Evolutionary conservation across 2,113 vertebrate species (phyloP).

Genomic region (Forbesichthys papilliferus): DNA sequence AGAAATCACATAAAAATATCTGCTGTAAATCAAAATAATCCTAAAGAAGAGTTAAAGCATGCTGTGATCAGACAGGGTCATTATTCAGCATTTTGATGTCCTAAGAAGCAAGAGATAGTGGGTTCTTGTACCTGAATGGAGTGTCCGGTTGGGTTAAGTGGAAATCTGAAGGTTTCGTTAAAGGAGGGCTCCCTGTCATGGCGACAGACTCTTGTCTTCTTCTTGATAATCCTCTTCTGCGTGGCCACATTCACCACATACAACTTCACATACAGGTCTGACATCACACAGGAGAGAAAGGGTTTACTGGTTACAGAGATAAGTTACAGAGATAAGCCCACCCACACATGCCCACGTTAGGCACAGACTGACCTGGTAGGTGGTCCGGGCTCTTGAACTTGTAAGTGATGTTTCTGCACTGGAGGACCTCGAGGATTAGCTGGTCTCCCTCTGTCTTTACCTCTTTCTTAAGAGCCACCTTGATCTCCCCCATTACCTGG

Average conservation of each 20-base stretch:
- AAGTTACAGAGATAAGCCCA: slow-evolving; percentile 6
- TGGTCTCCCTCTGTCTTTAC: slow-evolving; percentile 99
- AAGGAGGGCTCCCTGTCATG: slow-evolving; percentile 97
- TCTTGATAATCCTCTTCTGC: slow-evolving; percentile 97
- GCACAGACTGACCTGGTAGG: slow-evolving; percentile 85
- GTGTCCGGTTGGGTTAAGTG: slow-evolving; percentile 92
- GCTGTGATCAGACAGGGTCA: too few species aligned
- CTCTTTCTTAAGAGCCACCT: slow-evolving; percentile 96
- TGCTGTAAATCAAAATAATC: too few species aligned
- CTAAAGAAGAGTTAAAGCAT: too few species aligned
- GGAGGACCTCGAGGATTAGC: slow-evolving; percentile 94
- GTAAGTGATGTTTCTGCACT: slow-evolving; percentile 98
- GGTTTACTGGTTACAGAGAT: neutral
- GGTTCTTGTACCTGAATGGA: slow-evolving; percentile 88
- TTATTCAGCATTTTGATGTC: too few species aligned
- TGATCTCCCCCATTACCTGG: slow-evolving; percentile 97
- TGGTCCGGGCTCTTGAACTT: slow-evolving; percentile 99
- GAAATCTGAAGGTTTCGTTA: slow-evolving; percentile 98
- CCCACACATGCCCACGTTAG: neutral
- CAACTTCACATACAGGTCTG: slow-evolving; percentile 97
- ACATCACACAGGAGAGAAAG: neutral
- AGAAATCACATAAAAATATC: too few species aligned
- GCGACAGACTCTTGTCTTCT: slow-evolving; percentile 97
- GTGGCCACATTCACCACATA: slow-evolving; percentile 96
- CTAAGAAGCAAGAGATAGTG: too few species aligned